These are phyloP conservation scores for Psittacula echo DNA, from an alignment of 2,797 vertebrate genomes.

Conservation along the genomic window DNA sequence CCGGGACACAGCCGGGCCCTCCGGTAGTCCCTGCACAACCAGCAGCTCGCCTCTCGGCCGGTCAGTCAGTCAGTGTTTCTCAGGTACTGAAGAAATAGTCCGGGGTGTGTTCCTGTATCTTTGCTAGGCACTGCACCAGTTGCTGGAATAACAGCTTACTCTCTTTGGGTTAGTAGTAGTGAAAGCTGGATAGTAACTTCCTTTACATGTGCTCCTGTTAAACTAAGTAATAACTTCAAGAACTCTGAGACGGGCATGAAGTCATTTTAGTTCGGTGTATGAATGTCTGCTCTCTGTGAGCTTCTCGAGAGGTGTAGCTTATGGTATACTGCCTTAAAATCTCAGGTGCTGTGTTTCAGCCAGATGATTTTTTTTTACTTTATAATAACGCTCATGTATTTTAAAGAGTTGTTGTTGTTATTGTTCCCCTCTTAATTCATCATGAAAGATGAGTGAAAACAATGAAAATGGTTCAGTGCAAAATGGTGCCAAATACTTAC, in stretches of 20 bases:
- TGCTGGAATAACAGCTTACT: rapidly evolving
- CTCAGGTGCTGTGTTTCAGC: neutral
- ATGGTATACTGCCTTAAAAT: rapidly evolving
- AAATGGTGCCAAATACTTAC: neutral
- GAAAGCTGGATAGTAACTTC: neutral
- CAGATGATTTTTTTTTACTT: neutral
- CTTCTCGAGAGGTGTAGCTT: neutral
- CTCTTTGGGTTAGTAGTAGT: rapidly evolving
- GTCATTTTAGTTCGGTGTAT: rapidly evolving
- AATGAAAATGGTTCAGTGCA: neutral
- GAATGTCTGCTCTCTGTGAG: neutral
- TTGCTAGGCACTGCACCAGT: rapidly evolving
- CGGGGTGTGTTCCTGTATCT: rapidly evolving
- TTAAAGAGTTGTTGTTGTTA: neutral
- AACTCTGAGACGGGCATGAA: neutral
- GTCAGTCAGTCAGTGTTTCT: rapidly evolving
- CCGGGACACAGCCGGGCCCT: neutral
- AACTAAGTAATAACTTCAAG: neutral
- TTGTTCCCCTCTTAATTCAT: rapidly evolving
- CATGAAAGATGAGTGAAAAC: rapidly evolving
- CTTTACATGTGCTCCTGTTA: neutral
- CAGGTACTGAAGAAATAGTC: rapidly evolving
- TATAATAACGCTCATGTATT: neutral
- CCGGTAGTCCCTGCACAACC: neutral
- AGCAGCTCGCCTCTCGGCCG: rapidly evolving